Base-by-base conservation (phyloP, 2,888 invertebrate genomes). In the Calameuta filiformis region DNA sequence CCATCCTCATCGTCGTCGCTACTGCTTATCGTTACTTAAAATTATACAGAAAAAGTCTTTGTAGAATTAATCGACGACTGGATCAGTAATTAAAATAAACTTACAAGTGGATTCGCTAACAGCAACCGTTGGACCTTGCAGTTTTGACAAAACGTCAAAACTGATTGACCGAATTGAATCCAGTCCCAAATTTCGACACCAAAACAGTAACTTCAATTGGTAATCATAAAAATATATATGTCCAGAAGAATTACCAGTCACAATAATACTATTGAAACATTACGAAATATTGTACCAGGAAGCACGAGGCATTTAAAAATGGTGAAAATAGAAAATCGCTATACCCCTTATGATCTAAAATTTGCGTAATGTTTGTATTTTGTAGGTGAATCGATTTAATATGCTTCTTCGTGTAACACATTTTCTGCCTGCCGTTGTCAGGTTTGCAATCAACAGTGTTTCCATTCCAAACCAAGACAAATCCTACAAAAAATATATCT, bases 141-240 rank as follows among this genome's bases (percentile, higher is more conserved):
- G 69, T 12, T 77, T 56, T 3, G 85, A 84, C 15, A 73, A 73
- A 23, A 92, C 80, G 83, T 93, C 93, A 83, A 94, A 94, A 83
- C 93, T 93, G 75, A 94, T 91, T 0, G 90, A 92, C n/a, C 86
- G 90, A 75, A 94, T 92, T 73, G 90, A 88, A 84, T 93, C 93
- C 33, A 94, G 89, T 4, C 89, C 87, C 81, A 92, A 92, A 12
- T 93, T 92, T 69, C 92, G 91, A 78, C 93, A 91, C 94, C 94
- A 94, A 88, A 94, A 94, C 75, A 95, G 83, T 76, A 95, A 90
- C 85, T 92, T 93, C 83, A 95, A 87, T 83, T 93, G 92, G 73
- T 91, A 90, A 82, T 95, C 94, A 86, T 94, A 95, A 87, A 95
- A 94, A 83, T 92, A 92, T 73, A 95, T 92, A 73, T 93, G 92